Evolutionary conservation across 2,888 invertebrate species (phyloP).

Genomic region (Buathra laborator): DNA sequence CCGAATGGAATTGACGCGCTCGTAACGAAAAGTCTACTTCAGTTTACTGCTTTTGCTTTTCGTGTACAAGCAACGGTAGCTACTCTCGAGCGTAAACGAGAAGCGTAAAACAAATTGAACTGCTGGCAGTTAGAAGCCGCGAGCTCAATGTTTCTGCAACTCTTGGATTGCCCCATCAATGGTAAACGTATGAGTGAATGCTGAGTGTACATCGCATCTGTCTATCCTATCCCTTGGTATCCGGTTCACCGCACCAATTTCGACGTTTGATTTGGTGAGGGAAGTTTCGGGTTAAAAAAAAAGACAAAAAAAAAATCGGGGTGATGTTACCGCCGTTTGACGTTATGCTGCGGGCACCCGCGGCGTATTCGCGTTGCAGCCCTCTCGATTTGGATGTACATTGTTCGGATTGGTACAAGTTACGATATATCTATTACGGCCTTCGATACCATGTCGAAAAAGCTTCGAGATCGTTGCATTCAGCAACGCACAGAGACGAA

Average conservation of each 20-base stretch:
- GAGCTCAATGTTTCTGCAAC: conserved; percentile 16
- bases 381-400: conserved; percentile 13
- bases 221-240: conserved; percentile 12
- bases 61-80: conserved; percentile 17
- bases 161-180: conserved; percentile 12
- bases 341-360: conserved; percentile 43
- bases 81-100: not conserved
- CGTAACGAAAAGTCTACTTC: conserved; percentile 14
- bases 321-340: conserved; percentile 26
- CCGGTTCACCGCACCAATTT: conserved; percentile 29
- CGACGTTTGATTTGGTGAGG: conserved; percentile 39
- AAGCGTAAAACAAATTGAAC: conserved; percentile 40
- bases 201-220: conserved; percentile 13
- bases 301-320: not conserved
- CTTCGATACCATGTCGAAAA: conserved; percentile 51
- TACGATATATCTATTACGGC: conserved; percentile 16
- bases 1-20: no score
- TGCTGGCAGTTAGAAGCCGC: conserved; percentile 36
- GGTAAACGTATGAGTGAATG: not conserved
- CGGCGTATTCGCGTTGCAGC: conserved; percentile 35
- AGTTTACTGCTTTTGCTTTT: conserved; percentile 22
- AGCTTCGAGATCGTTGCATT: conserved; percentile 61
- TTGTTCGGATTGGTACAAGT: not conserved
- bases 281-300: not conserved
- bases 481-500: conserved; percentile 32